These are phyloP conservation scores for Macaca fascicularis DNA, from an alignment of 2,113 vertebrate species.

Conservation along the genomic window T2T-MFA8v1.1 NC_088378.1:104133501-104134000, in stretches of 20 bases:
- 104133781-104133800: slow-evolving; percentile 75
- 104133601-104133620: slow-evolving; percentile 46
- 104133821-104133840: slow-evolving; percentile 80
- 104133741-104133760: slow-evolving; percentile 76
- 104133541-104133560: not conserved
- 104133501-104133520: not conserved
- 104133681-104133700: slow-evolving; percentile 75
- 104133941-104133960: slow-evolving; percentile 56
- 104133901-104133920: slow-evolving; percentile 65
- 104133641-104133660: slow-evolving; percentile 65
- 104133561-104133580: not conserved
- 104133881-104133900: slow-evolving; percentile 67
- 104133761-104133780: slow-evolving; percentile 84
- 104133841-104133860: slow-evolving; percentile 71
- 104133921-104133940: slow-evolving; percentile 39
- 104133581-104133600: not conserved
- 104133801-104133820: slow-evolving; percentile 81
- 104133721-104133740: slow-evolving; percentile 79
- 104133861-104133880: slow-evolving; percentile 74
- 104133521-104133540: not conserved
- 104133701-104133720: slow-evolving; percentile 63
- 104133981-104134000: not conserved
- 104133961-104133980: slow-evolving; percentile 68
- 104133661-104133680: slow-evolving; percentile 79
- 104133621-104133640: slow-evolving; percentile 57